These are phyloP conservation scores for Sylvia atricapilla DNA, from an alignment of 2,113 vertebrate species.

Conservation along the genomic window DNA sequence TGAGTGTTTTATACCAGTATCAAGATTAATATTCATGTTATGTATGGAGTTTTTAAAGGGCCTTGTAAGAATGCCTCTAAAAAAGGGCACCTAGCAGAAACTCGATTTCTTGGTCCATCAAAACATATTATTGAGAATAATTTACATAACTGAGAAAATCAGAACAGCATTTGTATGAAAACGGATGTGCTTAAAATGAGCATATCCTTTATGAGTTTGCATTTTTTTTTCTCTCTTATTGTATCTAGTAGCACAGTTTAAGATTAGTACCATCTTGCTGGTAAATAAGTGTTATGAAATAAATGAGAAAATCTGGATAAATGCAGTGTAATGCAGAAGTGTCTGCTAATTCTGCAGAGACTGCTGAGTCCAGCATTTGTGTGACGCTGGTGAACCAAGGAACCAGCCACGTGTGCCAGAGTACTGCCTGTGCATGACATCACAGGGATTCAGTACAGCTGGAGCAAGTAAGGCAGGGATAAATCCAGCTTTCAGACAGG, in stretches of 20 bases:
- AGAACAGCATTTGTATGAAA: neutral
- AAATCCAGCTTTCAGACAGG: neutral
- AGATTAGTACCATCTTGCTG: neutral
- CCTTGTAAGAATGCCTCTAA: neutral
- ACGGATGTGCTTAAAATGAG: neutral
- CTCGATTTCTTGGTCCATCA: neutral
- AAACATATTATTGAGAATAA: neutral
- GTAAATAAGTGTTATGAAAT: neutral
- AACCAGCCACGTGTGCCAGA: fast-evolving
- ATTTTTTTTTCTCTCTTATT: neutral
- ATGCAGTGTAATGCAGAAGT: neutral
- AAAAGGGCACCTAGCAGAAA: neutral
- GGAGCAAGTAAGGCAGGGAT: neutral
- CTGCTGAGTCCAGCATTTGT: neutral
- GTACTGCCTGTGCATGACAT: neutral
- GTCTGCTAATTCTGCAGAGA: neutral
- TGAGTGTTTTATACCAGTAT: neutral
- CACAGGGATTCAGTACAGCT: neutral
- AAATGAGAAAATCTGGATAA: neutral
- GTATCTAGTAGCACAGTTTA: neutral
- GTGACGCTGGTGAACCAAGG: neutral
- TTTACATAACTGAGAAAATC: neutral
- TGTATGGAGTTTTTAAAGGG: fast-evolving
- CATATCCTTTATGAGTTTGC: neutral
- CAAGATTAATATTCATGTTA: neutral